Base-by-base conservation (phyloP, 1,140 invertebrate species). In the Dendroctonus ponderosae region DNA sequence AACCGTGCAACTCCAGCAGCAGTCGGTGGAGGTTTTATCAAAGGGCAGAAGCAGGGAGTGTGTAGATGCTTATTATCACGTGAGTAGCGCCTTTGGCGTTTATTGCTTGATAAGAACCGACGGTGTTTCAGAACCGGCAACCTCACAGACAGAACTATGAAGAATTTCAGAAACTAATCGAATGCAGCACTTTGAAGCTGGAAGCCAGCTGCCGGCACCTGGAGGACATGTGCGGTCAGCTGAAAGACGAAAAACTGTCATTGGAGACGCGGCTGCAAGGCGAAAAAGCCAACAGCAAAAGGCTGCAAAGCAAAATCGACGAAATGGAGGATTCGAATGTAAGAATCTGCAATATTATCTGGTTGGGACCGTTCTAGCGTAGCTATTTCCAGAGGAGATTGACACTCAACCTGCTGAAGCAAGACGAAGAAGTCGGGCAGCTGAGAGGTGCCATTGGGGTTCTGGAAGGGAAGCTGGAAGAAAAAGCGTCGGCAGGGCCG, bases 191-290 rank as follows among this genome's bases (percentile, higher is more conserved):
- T 3, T 60, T 70, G n/a, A 77, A 78, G 69, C 67, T 79, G 44
- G 75, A 79, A 66, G 53, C 68, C 15, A 74, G 71, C 44, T 78
- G 75, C 66, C 73, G 65, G 62, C 72, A 77, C 59, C 72, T 79
- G 67, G 77, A 79, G 72, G 68, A 50, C 5, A 46, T 75, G 14
- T 77, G 75, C 58, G 66, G 64, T 7, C 71, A 74, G 53, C 56
- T 79, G 38, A 77, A 72, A 63, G 67, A 49, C 54, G 76, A 79
- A 59, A 78, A 78, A 66, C 63, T 71, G 50, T 65, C 72, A 37
- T 57, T 77, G 15, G 75, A 76, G 66, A 68, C 59, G 7, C 62
- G 72, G 62, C 62, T 79, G 48, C 52, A 70, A 40, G 62, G 59
- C 44, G 76, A 77, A 62, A 71, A 67, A 44, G 72, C 72, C 56